Conservation (phyloP, 2,888 invertebrate species). For the Platycheirus albimanus region DNA sequence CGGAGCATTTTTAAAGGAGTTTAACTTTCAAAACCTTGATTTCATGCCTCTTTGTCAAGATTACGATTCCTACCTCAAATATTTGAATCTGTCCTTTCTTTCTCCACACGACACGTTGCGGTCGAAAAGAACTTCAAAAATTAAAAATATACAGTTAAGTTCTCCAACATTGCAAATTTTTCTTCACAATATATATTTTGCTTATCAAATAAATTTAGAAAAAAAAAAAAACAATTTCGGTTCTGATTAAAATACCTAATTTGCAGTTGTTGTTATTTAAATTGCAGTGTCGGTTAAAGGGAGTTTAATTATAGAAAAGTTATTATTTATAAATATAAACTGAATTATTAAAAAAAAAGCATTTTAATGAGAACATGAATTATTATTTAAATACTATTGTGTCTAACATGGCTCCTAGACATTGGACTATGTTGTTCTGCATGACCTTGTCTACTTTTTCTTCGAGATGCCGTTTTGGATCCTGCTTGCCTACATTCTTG, state of each 20-base stretch:
- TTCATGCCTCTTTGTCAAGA: too few species aligned
- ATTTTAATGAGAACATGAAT: constrained; percentile 76
- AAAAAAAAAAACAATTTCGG: constrained; percentile 30
- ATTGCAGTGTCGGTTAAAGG: constrained; percentile 26
- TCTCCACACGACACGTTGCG: too few species aligned
- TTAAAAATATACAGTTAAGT: background rate
- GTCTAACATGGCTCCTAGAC: constrained; percentile 98
- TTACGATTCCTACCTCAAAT: too few species aligned
- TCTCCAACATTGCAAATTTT: constrained; percentile 33
- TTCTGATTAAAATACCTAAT: constrained; percentile 3
- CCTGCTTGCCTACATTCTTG: constrained; percentile 99
- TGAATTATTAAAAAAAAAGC: constrained; percentile 65
- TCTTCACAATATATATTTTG: constrained; percentile 47
- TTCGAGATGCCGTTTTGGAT: constrained; percentile 99
- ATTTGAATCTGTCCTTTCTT: too few species aligned
- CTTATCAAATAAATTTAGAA: constrained; percentile 42
- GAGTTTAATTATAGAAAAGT: constrained; percentile 57
- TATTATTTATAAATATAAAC: constrained; percentile 66
- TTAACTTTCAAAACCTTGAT: too few species aligned
- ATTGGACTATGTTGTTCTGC: constrained; percentile 99
- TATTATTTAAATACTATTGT: constrained; percentile 94
- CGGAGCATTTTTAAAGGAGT: too few species aligned
- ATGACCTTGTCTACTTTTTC: constrained; percentile 98
- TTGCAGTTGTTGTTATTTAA: constrained; percentile 22
- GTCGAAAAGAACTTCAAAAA: too few species aligned